Percentiles rank a stretch among this genome's conserved stretches.
phyloP scores from a whole-genome alignment of 2,797 vertebrate species.

The Bufotes viridis region DNA sequence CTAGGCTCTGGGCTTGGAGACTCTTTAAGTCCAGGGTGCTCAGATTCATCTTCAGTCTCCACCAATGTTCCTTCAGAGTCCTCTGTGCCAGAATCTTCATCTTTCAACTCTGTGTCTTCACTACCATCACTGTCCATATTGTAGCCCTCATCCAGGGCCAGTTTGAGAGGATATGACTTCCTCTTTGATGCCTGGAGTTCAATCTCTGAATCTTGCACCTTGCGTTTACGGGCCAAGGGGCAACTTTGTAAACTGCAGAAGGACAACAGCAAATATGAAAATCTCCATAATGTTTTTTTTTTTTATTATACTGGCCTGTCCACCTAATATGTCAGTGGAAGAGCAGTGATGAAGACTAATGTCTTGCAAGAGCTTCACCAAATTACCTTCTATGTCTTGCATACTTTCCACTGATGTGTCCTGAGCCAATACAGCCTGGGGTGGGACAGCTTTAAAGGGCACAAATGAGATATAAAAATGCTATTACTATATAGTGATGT shows the following conservation, averaged over 20 bases:
- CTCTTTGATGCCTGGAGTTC: slow-evolving; percentile 84
- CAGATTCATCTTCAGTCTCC: slow-evolving; percentile 71
- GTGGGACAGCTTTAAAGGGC: slow-evolving; percentile 90
- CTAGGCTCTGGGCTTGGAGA: slow-evolving; percentile 65
- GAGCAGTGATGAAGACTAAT: not conserved
- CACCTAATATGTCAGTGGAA: not conserved
- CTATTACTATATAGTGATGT: not conserved
- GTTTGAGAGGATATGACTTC: slow-evolving; percentile 89
- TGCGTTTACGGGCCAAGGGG: slow-evolving; percentile 92
- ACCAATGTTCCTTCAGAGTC: slow-evolving; percentile 80
- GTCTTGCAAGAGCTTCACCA: not conserved
- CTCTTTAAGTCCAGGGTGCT: slow-evolving; percentile 75
- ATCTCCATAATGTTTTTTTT: not conserved
- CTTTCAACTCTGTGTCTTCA: slow-evolving; percentile 82
- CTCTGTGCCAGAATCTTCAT: slow-evolving; percentile 80
- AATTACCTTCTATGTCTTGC: slow-evolving; percentile 93
- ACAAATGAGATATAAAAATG: slow-evolving; percentile 56
- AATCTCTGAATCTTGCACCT: slow-evolving; percentile 83
- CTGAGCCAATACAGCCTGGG: slow-evolving; percentile 93
- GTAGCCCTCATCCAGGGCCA: slow-evolving; percentile 90
- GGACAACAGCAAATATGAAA: not conserved
- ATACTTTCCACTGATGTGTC: slow-evolving; percentile 96
- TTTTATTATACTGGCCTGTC: too few relatives aligned
- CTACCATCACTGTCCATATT: slow-evolving; percentile 87
- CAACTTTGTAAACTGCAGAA: slow-evolving; percentile 75